These are phyloP conservation scores for Alectoris magna DNA, from an alignment of 2,797 vertebrate species.

Conservation along the genomic window DNA sequence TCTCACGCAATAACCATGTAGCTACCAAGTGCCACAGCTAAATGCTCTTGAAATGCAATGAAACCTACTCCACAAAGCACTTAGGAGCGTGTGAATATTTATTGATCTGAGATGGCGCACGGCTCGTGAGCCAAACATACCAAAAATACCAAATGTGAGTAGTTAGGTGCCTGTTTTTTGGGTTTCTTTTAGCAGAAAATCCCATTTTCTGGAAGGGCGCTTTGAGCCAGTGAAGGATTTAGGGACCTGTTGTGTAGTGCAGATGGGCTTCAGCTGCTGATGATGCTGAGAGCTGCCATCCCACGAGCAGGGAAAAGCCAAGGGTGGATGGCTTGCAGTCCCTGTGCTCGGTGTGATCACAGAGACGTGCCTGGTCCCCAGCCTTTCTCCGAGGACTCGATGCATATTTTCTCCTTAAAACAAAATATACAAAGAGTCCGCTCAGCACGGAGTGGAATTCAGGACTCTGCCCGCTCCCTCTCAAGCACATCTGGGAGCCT, in stretches of 20 bases:
- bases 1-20: constrained; percentile 51
- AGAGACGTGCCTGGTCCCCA: background rate
- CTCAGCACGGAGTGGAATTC: constrained; percentile 34
- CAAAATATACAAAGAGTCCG: constrained; percentile 70
- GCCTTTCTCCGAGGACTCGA: constrained; percentile 21
- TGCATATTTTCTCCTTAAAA: constrained; percentile 47
- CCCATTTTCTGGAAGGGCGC: background rate
- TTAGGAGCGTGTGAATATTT: background rate
- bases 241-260: background rate
- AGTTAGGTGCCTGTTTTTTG: background rate
- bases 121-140: background rate
- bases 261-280: background rate
- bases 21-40: constrained; percentile 45
- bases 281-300: background rate
- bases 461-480: constrained; percentile 32
- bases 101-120: background rate
- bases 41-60: background rate
- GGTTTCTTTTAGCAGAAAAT: background rate
- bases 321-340: background rate
- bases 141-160: background rate
- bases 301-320: background rate
- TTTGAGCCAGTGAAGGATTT: background rate
- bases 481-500: constrained; percentile 65
- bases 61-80: background rate
- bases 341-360: background rate